These are phyloP conservation scores for Grallaria varia DNA, from an alignment of 2,113 vertebrate species.

Conservation along the genomic window DNA sequence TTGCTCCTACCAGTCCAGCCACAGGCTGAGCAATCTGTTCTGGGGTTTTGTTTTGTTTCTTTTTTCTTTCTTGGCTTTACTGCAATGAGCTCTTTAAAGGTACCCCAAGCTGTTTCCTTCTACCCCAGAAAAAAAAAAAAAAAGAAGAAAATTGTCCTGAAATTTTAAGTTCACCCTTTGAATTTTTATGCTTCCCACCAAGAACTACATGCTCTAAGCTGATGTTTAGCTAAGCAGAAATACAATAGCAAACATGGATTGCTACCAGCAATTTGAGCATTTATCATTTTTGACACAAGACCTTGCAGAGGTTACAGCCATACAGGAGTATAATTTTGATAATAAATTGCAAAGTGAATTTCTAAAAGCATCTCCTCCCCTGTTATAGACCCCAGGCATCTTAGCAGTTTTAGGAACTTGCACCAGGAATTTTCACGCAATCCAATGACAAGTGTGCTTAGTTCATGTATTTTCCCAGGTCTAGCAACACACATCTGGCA, in stretches of 20 bases:
- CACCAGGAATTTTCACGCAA: not conserved
- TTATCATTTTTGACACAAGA: conserved; percentile 31
- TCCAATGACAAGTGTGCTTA: not conserved
- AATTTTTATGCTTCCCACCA: not conserved
- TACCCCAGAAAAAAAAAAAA: not conserved
- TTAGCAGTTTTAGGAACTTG: not conserved
- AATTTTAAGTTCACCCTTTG: not conserved
- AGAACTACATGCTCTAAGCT: not conserved
- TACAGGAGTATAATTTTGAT: not conserved
- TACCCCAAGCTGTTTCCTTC: conserved; percentile 4
- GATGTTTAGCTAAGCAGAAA: not conserved
- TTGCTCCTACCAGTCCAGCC: conserved; percentile 51
- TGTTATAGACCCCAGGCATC: not conserved
- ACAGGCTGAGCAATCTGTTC: conserved; percentile 58
- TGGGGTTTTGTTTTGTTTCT: not conserved
- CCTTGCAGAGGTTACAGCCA: not conserved
- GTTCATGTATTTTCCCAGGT: not conserved
- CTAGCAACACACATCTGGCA: not conserved
- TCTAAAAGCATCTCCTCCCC: not conserved
- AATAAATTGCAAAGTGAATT: not conserved
- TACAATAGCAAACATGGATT: not conserved
- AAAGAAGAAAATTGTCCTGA: not conserved
- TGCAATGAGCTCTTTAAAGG: not conserved
- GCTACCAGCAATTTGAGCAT: not conserved
- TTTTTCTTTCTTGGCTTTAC: not conserved